phyloP scores from a whole-genome alignment of 92 coral and sea anemone genomes.

The Chrysogorgia sp. region DNA sequence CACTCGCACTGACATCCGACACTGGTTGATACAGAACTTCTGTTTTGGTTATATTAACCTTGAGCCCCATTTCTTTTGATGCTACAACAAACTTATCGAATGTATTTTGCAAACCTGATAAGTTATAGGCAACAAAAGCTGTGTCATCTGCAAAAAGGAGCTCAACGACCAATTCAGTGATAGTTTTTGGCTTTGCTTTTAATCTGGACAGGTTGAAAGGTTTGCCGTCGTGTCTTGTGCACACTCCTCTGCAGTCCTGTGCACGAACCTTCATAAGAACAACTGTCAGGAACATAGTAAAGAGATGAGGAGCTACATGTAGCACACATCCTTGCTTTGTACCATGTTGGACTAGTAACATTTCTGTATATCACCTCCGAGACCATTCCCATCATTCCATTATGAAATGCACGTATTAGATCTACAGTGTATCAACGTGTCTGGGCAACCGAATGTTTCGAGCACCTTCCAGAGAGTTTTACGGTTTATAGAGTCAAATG shows the following conservation, averaged over 20 bases:
- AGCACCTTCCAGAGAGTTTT: conserved; percentile 11
- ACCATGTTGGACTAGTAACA: not conserved
- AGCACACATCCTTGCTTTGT: conserved; percentile 13
- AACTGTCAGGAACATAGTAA: not conserved
- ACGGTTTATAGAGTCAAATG: conserved; percentile 1
- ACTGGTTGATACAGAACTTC: conserved; percentile 50
- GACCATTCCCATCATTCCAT: conserved; percentile 1
- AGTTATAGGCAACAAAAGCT: conserved; percentile 21
- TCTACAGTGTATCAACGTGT: not conserved
- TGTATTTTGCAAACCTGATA: conserved; percentile 11
- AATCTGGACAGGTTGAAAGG: conserved; percentile 3
- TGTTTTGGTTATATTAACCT: conserved; percentile 52
- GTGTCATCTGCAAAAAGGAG: conserved; percentile 54
- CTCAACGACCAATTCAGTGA: conserved; percentile 27
- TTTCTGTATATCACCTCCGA: not conserved
- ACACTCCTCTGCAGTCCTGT: not conserved
- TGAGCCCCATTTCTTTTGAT: conserved; percentile 29
- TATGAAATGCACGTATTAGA: not conserved
- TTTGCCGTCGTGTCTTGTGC: not conserved
- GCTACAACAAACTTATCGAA: conserved; percentile 34
- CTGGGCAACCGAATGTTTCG: conserved; percentile 4
- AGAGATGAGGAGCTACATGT: conserved; percentile 8
- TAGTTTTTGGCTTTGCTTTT: not conserved
- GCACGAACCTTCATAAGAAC: not conserved
- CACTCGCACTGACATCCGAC: not conserved